Evolutionary conservation across 2,888 invertebrate genomes (phyloP).

Genomic region (Perdita meconis): DNA sequence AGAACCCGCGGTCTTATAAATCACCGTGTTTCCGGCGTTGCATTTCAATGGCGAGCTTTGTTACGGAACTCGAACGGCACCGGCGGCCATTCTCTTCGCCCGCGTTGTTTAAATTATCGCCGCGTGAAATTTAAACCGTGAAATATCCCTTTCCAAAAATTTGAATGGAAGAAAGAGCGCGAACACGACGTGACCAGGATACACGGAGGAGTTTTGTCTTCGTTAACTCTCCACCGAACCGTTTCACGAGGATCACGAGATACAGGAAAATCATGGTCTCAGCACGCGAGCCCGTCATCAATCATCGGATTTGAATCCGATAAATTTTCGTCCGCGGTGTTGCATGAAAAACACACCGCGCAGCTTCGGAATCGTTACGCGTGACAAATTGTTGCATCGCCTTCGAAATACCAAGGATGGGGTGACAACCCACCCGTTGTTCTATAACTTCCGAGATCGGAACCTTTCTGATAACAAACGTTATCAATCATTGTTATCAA

Average conservation of each 20-base stretch:
- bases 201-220: not conserved
- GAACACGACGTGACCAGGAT: not conserved
- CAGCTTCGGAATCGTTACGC: slow-evolving; percentile 8
- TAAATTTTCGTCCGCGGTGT: slow-evolving; percentile 36
- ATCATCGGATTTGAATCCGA: slow-evolving; percentile 40
- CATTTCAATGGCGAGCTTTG: not conserved
- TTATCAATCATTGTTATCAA: not conserved
- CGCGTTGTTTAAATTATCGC: too few relatives aligned
- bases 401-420: slow-evolving; percentile 15
- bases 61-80: not conserved
- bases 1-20: not conserved
- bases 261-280: slow-evolving; percentile 5
- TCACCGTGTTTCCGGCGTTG: not conserved
- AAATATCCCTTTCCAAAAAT: too few relatives aligned
- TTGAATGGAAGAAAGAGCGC: too few relatives aligned
- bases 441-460: not conserved
- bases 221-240: slow-evolving; percentile 1
- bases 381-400: slow-evolving; percentile 32
- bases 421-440: not conserved
- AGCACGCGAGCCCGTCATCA: slow-evolving; percentile 26
- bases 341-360: slow-evolving; percentile 27
- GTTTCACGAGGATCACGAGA: slow-evolving; percentile 10
- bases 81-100: too few relatives aligned
- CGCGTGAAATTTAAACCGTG: too few relatives aligned
- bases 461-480: not conserved